Evolutionary conservation across 1,140 invertebrate genomes (phyloP).

Genomic region (Papilio helenus): DNA sequence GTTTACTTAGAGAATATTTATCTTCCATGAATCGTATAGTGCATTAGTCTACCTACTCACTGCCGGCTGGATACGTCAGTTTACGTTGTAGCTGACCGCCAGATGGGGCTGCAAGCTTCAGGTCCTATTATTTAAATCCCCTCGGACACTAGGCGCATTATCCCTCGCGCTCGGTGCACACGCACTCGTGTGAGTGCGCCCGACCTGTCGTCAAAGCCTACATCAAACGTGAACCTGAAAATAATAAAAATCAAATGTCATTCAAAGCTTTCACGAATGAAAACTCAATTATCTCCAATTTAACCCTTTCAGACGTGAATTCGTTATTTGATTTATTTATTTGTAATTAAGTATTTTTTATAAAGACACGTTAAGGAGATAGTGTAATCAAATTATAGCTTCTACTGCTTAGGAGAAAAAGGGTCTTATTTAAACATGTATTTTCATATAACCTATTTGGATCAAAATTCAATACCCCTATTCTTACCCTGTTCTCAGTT

Average conservation of each 20-base stretch:
- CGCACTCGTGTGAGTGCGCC: conserved; percentile 45
- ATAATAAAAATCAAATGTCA: conserved; percentile 34
- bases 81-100: conserved; percentile 49
- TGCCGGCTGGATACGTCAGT: conserved; percentile 47
- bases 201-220: conserved; percentile 36
- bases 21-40: conserved; percentile 39
- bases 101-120: conserved; percentile 42
- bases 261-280: conserved; percentile 2
- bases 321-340: background rate
- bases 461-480: too few species aligned
- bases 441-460: too few species aligned
- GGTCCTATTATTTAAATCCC: conserved; percentile 61
- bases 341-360: background rate
- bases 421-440: background rate
- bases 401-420: background rate
- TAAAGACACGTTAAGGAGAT: background rate
- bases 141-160: conserved; percentile 50
- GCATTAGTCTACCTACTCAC: conserved; percentile 34
- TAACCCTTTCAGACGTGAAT: background rate
- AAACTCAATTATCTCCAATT: conserved; percentile 19
- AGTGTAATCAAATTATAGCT: background rate
- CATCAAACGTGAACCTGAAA: conserved; percentile 28
- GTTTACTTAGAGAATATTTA: conserved; percentile 36
- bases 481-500: too few species aligned
- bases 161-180: conserved; percentile 41